Evolutionary conservation across 1,140 invertebrate species (phyloP), one percentile per base, ranked within the genome.

Genomic region (Plutomurus gul): DNA sequence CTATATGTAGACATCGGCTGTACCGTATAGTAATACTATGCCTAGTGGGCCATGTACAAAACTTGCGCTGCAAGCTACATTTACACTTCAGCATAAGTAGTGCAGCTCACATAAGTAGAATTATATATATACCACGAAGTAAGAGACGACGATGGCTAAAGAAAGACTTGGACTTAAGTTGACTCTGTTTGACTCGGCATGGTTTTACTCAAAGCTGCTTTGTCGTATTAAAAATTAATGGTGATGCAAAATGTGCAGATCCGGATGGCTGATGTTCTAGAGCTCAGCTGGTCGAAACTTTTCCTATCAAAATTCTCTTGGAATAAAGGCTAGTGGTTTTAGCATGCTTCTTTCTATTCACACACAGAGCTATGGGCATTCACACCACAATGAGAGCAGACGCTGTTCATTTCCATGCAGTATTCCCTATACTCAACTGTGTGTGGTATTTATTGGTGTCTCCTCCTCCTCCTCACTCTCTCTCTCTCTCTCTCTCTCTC

Each of bases 141-240:
- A 65, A 65, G 36, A 65, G 56, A 65, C 30, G n/a, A n/a, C n/a
- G n/a, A n/a, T 65, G 56, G 56, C 56, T 65, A 65, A 65, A 65
- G 56, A 65, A 65, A 30, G 56, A 65, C 56, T 65, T 65, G 56
- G 27, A 33, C 36, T 25, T 65, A 65, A 65, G 56, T 65, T 65
- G 56, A 65, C 56, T 65, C 56, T 65, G 56, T 65, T 65, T 65
- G 56, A 65, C 56, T 65, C 56, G 56, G 56, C 56, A n/a, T n/a
- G n/a, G n/a, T n/a, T 65, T 65, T 65, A 36, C 56, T 72, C 36
- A 72, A 72, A 72, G 39, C 70, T 72, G 70, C 40, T 72, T 70
- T 72, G 39, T 43, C 70, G 36, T 43, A 72, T 72, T 72, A 72
- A 72, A 72, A 72, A 72, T 72, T 72, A 72, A 72, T 72, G 70